Evolutionary conservation across 2,113 vertebrate species (phyloP), one percentile per base, ranked within the genome.

Genomic region (Protobothrops flavoviridis): DNA sequence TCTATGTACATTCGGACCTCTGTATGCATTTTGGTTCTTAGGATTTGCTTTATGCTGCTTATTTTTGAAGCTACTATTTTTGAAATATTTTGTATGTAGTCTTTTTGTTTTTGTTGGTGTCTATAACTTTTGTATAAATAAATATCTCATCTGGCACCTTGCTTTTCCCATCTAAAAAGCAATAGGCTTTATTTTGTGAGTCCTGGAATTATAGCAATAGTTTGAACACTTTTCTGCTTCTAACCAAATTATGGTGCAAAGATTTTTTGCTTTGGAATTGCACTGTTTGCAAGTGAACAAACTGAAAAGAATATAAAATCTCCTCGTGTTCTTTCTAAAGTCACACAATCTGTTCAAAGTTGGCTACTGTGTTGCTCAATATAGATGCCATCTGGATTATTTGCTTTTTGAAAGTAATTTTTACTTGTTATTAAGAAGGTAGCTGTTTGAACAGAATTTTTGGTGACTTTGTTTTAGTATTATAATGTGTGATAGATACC

Each of bases 161-260:
- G 29, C 90, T 88, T 93, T 56, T 0, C 91, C 56, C 33, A 89
- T 89, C 39, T 89, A n/a, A 90, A 93, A 91, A 89, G 64, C 3
- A 57, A 5, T 56, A 50, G 39, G 26, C 10, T 89, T 55, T 81
- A 9, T 33, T 85, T 33, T 20, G 56, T 29, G 33, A 57, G 5
- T 11, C 39, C 33, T 85, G 24, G 45, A 23, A 39, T n/a, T 26
- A 29, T 52, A 21, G 50, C 20, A 20, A 55, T 81, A 48, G 39
- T 85, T 43, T 24, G 55, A 89, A 92, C 15, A 8, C 89, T 89
- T 74, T 74, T 33, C 61, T 88, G 48, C n/a, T 92, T 24, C 11
- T 61, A 81, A 81, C 33, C 6, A 33, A 92, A 21, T 39, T 85
- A 33, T 26, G 17, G 85, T 61, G 45, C 13, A 48, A 59, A n/a